phyloP scores from a whole-genome alignment of 2,797 vertebrate genomes.

The Triplophysa bombifrons region DNA sequence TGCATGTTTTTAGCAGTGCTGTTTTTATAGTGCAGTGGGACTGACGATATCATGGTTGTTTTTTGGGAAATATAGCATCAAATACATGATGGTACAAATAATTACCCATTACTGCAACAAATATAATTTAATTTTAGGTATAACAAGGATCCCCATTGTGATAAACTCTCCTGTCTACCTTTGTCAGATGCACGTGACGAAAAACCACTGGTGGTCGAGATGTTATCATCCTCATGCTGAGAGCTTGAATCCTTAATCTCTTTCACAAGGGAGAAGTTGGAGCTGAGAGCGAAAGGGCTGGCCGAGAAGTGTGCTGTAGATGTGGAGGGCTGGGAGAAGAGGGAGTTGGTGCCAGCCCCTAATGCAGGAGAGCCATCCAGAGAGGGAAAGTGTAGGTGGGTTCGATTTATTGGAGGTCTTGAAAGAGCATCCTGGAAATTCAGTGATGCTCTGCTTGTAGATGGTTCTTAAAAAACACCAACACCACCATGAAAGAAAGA shows the following conservation, averaged over 20 bases:
- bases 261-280: conserved; percentile 91
- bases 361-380: conserved; percentile 81
- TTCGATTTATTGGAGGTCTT: conserved; percentile 91
- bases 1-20: too few relatives aligned
- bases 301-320: conserved; percentile 83
- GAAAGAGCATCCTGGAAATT: conserved; percentile 89
- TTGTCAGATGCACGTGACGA: conserved; percentile 98
- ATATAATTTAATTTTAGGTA: too few relatives aligned
- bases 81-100: too few relatives aligned
- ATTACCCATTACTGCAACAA: too few relatives aligned
- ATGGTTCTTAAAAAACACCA: conserved; percentile 80
- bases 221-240: conserved; percentile 98
- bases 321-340: conserved; percentile 90
- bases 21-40: too few relatives aligned
- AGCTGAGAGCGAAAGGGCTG: conserved; percentile 71
- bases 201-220: conserved; percentile 98
- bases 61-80: too few relatives aligned
- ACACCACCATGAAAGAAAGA: neutral
- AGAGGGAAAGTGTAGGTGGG: conserved; percentile 85
- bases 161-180: conserved; percentile 73
- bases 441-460: conserved; percentile 87
- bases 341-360: conserved; percentile 61
- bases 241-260: conserved; percentile 99
- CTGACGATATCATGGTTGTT: too few relatives aligned
- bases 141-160: neutral